Conservation (phyloP, 2,888 invertebrate genomes). For the Brachynemurus nebulosus region DNA sequence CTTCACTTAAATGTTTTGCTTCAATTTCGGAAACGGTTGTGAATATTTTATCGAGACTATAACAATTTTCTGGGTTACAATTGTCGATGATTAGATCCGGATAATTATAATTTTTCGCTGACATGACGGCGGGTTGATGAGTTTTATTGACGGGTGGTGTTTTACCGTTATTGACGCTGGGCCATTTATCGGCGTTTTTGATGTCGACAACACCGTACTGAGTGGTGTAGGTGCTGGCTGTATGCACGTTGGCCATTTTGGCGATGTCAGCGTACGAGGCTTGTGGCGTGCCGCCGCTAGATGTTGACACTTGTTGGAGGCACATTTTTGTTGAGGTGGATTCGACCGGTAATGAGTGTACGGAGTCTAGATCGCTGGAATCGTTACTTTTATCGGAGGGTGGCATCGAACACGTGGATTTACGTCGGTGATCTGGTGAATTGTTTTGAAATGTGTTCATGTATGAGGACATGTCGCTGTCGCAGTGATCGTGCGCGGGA, state of each 20-base stretch:
- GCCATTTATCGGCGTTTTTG: slow-evolving; percentile 23
- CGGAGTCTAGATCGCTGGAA: slow-evolving; percentile 72
- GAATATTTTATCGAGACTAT: slow-evolving; percentile 7
- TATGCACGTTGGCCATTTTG: slow-evolving; percentile 32
- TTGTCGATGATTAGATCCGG: slow-evolving; percentile 32
- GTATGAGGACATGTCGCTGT: slow-evolving; percentile 16
- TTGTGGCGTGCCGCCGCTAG: slow-evolving; percentile 34
- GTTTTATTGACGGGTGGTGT: slow-evolving; percentile 10
- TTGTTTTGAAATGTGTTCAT: slow-evolving; percentile 20
- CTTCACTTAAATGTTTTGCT: slow-evolving; percentile 12
- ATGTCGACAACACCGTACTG: slow-evolving; percentile 22
- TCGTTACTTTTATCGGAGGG: slow-evolving; percentile 71
- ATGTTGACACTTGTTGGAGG: slow-evolving; percentile 22
- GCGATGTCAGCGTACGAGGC: slow-evolving; percentile 77
- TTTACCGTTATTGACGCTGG: slow-evolving; percentile 12
- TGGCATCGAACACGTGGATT: slow-evolving; percentile 65
- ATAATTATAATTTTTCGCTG: slow-evolving; percentile 31
- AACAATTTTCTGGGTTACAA: slow-evolving; percentile 5
- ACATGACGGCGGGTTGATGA: slow-evolving; percentile 5
- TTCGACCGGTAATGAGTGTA: slow-evolving; percentile 65
- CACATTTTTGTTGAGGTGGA: slow-evolving; percentile 17
- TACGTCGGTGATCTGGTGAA: slow-evolving; percentile 37
- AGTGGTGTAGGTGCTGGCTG: background rate
- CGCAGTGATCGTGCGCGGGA: slow-evolving; percentile 11
- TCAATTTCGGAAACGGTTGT: slow-evolving; percentile 8